Conservation (phyloP, 1,140 invertebrate genomes). For the silkworm (Bombyx mori) region ASM3026992v2 NC_085117.1:13990001-13990500, state of each 20-base stretch:
- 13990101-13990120: too few relatives aligned
- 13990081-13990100: too few relatives aligned
- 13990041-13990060: too few relatives aligned
- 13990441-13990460: constrained; percentile 37
- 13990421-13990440: constrained; percentile 31
- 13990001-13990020: too few relatives aligned
- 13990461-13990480: constrained; percentile 39
- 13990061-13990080: too few relatives aligned
- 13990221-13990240: constrained; percentile 8
- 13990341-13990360: background rate
- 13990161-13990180: too few relatives aligned
- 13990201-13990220: constrained; percentile 8
- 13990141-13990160: too few relatives aligned
- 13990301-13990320: background rate
- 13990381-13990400: constrained; percentile 26
- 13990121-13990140: too few relatives aligned
- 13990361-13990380: constrained; percentile 3
- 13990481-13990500: constrained; percentile 28
- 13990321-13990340: background rate
- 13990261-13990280: background rate
- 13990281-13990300: background rate
- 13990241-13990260: background rate
- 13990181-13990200: too few relatives aligned
- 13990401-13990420: constrained; percentile 19
- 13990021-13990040: too few relatives aligned